Evolutionary conservation across 2,888 invertebrate species (phyloP).

Genomic region (Lamellibrachia columna): DNA sequence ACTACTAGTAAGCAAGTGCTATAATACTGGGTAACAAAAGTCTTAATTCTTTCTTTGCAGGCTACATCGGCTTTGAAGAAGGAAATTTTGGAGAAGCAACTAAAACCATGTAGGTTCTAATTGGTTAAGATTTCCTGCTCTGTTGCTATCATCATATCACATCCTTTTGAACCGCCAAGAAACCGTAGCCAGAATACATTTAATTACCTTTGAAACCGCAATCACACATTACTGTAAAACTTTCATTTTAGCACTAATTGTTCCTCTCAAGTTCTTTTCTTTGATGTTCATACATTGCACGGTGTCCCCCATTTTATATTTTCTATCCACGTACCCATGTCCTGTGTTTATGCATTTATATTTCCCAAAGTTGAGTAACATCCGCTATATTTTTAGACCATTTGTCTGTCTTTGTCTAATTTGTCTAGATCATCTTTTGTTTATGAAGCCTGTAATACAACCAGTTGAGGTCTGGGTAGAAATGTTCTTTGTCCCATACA

Average conservation of each 20-base stretch:
- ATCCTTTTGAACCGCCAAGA: not conserved
- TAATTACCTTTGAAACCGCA: not conserved
- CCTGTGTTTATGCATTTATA: not conserved
- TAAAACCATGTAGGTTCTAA: not conserved
- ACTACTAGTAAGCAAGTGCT: not conserved
- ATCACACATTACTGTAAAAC: not conserved
- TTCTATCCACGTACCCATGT: not conserved
- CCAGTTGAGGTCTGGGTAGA: not conserved
- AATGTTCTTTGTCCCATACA: not conserved
- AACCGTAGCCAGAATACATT: not conserved
- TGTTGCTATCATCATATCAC: not conserved
- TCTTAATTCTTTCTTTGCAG: not conserved
- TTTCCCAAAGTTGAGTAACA: not conserved
- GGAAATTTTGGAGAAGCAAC: not conserved
- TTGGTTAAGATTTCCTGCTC: not conserved
- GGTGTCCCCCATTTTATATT: not conserved
- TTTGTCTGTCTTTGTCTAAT: not conserved
- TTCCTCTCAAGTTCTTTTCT: not conserved
- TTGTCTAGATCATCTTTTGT: not conserved
- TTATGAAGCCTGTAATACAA: not conserved
- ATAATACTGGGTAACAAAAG: not conserved
- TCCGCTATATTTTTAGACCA: not conserved
- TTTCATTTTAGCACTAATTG: not conserved
- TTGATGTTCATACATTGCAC: not conserved
- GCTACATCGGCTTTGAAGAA: not conserved